Percentiles rank a stretch among this genome's conserved stretches.
Conservation (phyloP, 1,140 invertebrate species). For the Macrotrachela quadricornifera region DNA sequence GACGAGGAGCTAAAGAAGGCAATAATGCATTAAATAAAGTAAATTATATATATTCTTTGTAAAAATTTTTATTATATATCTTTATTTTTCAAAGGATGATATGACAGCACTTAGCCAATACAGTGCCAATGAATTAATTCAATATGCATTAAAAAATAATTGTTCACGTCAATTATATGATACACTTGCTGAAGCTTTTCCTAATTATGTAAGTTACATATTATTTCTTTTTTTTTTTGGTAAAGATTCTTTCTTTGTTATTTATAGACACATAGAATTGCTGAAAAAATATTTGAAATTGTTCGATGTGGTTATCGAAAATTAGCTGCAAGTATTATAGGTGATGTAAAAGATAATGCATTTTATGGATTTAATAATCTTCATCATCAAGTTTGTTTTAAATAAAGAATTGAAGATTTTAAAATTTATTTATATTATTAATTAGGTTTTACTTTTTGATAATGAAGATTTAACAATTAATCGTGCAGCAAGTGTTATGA, state of each 20-base stretch:
- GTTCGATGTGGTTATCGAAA: conserved; percentile 26
- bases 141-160: conserved; percentile 11
- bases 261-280: background rate
- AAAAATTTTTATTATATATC: conserved; percentile 8
- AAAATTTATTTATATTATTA: too few relatives aligned
- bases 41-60: background rate
- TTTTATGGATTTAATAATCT: conserved; percentile 27
- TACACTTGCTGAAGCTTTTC: conserved; percentile 11
- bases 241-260: background rate
- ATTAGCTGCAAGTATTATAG: conserved; percentile 25
- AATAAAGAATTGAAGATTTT: too few relatives aligned
- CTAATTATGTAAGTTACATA: background rate
- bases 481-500: too few relatives aligned
- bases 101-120: background rate
- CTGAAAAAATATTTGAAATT: conserved; percentile 16
- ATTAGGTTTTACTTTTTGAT: too few relatives aligned
- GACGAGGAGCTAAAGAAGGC: conserved; percentile 31
- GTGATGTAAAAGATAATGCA: conserved; percentile 16
- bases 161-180: conserved; percentile 14
- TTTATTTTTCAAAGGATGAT: conserved; percentile 6
- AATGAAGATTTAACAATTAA: too few relatives aligned
- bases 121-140: conserved; percentile 3
- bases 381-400: conserved; percentile 11
- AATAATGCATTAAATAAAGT: conserved; percentile 27
- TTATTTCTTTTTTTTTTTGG: too few relatives aligned